Base-by-base conservation (phyloP, 1,140 invertebrate genomes). In the Argopecten irradians region DNA sequence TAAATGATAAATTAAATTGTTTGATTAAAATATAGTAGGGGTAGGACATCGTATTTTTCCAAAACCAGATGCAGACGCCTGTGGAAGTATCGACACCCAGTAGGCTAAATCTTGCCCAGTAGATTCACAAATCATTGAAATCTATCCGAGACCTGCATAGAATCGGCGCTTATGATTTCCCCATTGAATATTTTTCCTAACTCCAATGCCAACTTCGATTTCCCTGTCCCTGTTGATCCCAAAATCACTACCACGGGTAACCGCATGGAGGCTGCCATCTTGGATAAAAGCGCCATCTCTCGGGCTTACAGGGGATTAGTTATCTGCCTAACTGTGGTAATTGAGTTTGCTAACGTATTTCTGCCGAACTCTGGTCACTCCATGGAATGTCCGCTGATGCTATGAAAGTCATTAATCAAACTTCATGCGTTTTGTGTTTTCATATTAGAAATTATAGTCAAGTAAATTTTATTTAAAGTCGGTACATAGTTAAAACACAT, bases 111-210 rank as follows among this genome's bases (percentile, higher is more conserved):
- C n/a, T n/a, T n/a, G n/a, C n/a, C n/a, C 46, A 55, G n/a, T 55
- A 55, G 46, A 55, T 39, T 14, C 22, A 22, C n/a, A 43, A 41
- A 39, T 16, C n/a, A 22, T 87, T 82, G 19, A n/a, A 22, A 83
- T n/a, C 13, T 41, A 19, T 55, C 19, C 83, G 96, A 96, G 96
- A 99, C 98, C 97, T 99, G 99, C 98, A 99, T 99, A 16, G 99
- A 99, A 97, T 99, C 99, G 0, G 99, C 98, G 92, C 98, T 99
- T 84, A 99, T 98, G 84, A 99, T 97, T 97, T 99, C 99, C n/a
- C 98, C 98, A 88, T 96, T 96, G 95, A 98, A 99, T 93, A 96
- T 97, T 90, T 97, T 96, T 0, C 98, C 98, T 87, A 99, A 96
- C 96, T 99, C 98, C 88, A 99, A 96, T 28, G 98, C 97, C 89